phyloP scores from a whole-genome alignment of 2,797 vertebrate species.

The Paramormyrops hopkinsi region DNA sequence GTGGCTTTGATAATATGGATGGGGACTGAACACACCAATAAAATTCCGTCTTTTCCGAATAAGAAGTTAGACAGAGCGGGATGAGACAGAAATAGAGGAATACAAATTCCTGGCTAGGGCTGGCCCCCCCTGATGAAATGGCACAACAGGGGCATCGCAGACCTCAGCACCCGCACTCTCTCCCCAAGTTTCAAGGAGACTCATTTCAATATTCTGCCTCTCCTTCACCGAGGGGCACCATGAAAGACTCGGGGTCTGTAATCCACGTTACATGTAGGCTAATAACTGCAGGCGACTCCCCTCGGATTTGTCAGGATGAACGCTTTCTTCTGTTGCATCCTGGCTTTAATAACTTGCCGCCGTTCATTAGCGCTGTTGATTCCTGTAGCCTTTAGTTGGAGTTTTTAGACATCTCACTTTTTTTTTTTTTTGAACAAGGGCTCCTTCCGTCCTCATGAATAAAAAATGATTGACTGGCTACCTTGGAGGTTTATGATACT shows the following conservation, averaged over 20 bases:
- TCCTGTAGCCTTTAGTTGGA: background rate
- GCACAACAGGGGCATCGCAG: slow-evolving; percentile 21
- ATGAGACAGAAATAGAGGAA: slow-evolving; percentile 24
- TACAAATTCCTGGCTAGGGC: slow-evolving; percentile 27
- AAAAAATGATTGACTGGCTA: slow-evolving; percentile 5
- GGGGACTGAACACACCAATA: background rate
- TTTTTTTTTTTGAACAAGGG: slow-evolving; percentile 16
- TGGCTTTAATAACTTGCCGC: background rate
- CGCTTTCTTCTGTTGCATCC: background rate
- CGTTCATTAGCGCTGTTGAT: background rate
- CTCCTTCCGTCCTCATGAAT: slow-evolving; percentile 23
- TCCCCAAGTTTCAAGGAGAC: slow-evolving; percentile 17
- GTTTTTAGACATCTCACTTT: slow-evolving; percentile 6
- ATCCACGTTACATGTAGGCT: slow-evolving; percentile 27
- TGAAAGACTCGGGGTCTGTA: slow-evolving; percentile 23
- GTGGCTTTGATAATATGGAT: background rate
- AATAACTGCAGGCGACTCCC: slow-evolving; percentile 19
- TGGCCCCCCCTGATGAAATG: slow-evolving; percentile 21
- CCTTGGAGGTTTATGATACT: background rate
- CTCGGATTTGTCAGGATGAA: slow-evolving; percentile 14
- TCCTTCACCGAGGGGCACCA: slow-evolving; percentile 13
- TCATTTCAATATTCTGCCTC: slow-evolving; percentile 26
- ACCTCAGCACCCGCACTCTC: background rate
- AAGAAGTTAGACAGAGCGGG: background rate
- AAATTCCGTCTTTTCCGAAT: background rate